These are phyloP conservation scores for Heliconius ethilla DNA, from an alignment of 2,888 invertebrate genomes.

Conservation along the genomic window DNA sequence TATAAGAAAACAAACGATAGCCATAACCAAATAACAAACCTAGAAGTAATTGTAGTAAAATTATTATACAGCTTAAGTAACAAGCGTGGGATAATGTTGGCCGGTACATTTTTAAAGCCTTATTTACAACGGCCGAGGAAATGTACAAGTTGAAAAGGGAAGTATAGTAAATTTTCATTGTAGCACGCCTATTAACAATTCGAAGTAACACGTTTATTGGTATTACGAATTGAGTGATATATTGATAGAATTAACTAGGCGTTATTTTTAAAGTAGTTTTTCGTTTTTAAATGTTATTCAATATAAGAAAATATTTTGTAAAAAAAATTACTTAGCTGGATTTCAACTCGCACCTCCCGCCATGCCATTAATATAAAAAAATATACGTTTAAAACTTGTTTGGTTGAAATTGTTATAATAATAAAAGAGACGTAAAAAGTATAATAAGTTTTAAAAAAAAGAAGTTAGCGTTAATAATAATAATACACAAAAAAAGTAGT, in stretches of 20 bases:
- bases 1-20: constrained; percentile 1
- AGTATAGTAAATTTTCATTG: constrained; percentile 27
- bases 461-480: neutral
- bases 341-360: no score
- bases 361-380: no score
- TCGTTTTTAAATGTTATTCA: no score
- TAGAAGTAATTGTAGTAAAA: constrained; percentile 7
- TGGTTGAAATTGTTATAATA: no score
- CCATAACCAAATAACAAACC: neutral
- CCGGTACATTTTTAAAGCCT: constrained; percentile 39
- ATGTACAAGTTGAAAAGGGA: constrained; percentile 24
- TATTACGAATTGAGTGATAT: constrained; percentile 15
- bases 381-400: neutral
- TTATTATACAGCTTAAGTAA: constrained; percentile 43
- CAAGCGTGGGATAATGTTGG: constrained; percentile 49
- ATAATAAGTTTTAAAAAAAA: no score
- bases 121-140: constrained; percentile 23
- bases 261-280: neutral
- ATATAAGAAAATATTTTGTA: no score
- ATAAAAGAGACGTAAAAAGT: no score
- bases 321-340: no score
- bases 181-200: constrained; percentile 20
- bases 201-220: constrained; percentile 26
- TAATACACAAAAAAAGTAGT: no score
- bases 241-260: neutral